Evolutionary conservation across 2,888 invertebrate genomes (phyloP), one percentile per base, ranked within the genome.

Genomic region (Mythimna pallens): DNA sequence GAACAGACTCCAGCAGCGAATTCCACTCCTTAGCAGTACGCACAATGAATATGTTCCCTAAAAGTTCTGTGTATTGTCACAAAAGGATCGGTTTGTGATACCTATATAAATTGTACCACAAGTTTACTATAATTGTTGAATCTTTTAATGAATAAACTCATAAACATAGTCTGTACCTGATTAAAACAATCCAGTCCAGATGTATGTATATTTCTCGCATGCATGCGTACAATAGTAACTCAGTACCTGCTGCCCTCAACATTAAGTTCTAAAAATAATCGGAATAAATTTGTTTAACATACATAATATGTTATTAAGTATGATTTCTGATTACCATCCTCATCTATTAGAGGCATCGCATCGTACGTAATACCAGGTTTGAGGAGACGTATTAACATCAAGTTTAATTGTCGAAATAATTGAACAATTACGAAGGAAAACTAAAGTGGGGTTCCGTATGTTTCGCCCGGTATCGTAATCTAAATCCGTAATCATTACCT

Each of bases 341-440:
- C 25, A 64, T 69, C 47, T 65, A 76, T 79, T 69, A 84, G 25
- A 70, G 14, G 34, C 57, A 67, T 67, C 34, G 68, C n/a, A 74
- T 73, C 40, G 65, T 58, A 55, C 20, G 40, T 80, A 86, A 85
- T 82, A 40, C 70, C 55, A 72, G 80, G 80, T 70, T 76, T 71
- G 22, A 70, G 34, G 40, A 66, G 54, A 73, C 59, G 47, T 69
- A 78, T 71, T 64, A 58, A 66, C 59, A 63, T 73, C 52, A 59
- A 40, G 66, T 80, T 72, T 85, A 86, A 86, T 86, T 86, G 76
- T 78, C 30, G 75, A 59, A 55, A 72, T 82, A 76, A 86, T 82
- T 84, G 82, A 76, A 76, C 83, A 78, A 81, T 84, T 83, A 81
- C 34, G 10, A 62, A 40, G 54, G 40, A 22, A 58, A 22, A 22